Base-by-base conservation (phyloP, 2,797 vertebrate species). In the Darevskia nairensis region DNA sequence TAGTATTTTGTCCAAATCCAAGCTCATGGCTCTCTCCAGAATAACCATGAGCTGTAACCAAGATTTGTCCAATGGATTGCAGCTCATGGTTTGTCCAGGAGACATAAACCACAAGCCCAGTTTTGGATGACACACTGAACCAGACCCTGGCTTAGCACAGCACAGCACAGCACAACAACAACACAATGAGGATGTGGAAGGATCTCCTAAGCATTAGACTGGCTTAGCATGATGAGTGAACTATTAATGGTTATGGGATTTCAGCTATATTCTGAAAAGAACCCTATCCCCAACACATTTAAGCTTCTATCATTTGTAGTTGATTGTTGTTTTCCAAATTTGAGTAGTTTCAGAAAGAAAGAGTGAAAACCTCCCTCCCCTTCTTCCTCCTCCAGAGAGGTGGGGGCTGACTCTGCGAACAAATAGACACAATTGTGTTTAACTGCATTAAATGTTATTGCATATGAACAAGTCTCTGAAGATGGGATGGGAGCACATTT, bases 331-430 rank as follows among this genome's bases (percentile, higher is more conserved):
- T 79, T 61, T 78, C 3, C 13, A 75, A 44, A 59, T 66, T 29
- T 64, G 25, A 46, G 75, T 77, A 55, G 72, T 35, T 82, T 71
- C 44, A 78, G 44, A 55, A 83, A 77, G 71, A 87, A 44, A 71
- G 13, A 80, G 64, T 39, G 32, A 39, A 41, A 3, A 0, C 46
- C 8, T 71, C 50, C n/a, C 21, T 72, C 23, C 59, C 59, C 19
- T 9, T 15, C 23, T 25, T 25, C 5, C 32, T 10, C 1, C 21
- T 79, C 9, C 15, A 25, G 29, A 17, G 29, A 69, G 25, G 2
- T 50, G 13, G 4, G 4, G n/a, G 23, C 23, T 76, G 46, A 66
- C 25, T 11, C 66, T 82, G 11, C n/a, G 19, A 75, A 75, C 75
- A 64, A 82, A 87, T 81, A 66, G n/a, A 21, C n/a, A 75, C 21